phyloP scores from a whole-genome alignment of 2,797 vertebrate genomes.

The Agapornis canus region DNA sequence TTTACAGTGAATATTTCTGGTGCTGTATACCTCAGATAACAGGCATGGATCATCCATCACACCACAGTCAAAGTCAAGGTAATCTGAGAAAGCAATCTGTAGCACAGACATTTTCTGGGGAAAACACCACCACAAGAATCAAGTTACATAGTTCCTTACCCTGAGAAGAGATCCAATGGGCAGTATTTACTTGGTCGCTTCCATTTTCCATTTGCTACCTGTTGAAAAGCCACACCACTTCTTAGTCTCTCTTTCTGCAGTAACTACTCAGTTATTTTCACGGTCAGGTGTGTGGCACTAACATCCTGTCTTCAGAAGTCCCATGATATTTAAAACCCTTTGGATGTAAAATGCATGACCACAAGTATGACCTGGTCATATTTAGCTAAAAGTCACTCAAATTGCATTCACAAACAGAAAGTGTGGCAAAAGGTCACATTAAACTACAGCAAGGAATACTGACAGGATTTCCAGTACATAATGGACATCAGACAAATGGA shows the following conservation, averaged over 20 bases:
- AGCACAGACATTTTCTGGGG: not conserved
- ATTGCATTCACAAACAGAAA: not conserved
- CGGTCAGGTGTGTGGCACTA: not conserved
- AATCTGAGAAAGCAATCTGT: not conserved
- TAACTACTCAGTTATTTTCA: not conserved
- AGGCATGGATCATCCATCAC: not conserved
- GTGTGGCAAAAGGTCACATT: not conserved
- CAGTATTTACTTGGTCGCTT: constrained; percentile 94
- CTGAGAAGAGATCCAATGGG: constrained; percentile 96
- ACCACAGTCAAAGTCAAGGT: not conserved
- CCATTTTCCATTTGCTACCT: constrained; percentile 96
- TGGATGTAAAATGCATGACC: not conserved
- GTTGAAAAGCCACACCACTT: constrained; percentile 30
- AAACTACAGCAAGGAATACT: not conserved
- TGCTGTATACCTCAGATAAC: not conserved
- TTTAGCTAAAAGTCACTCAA: not conserved
- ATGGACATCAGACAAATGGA: not conserved
- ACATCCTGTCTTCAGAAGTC: not conserved
- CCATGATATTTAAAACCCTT: not conserved
- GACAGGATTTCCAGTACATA: not conserved
- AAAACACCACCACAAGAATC: not conserved
- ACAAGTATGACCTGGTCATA: no score
- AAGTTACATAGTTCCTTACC: constrained; percentile 78
- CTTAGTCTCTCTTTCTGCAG: not conserved
- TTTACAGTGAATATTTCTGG: not conserved